Evolutionary conservation across 2,888 invertebrate species (phyloP), one percentile per base, ranked within the genome.

Genomic region (Protula sp.): DNA sequence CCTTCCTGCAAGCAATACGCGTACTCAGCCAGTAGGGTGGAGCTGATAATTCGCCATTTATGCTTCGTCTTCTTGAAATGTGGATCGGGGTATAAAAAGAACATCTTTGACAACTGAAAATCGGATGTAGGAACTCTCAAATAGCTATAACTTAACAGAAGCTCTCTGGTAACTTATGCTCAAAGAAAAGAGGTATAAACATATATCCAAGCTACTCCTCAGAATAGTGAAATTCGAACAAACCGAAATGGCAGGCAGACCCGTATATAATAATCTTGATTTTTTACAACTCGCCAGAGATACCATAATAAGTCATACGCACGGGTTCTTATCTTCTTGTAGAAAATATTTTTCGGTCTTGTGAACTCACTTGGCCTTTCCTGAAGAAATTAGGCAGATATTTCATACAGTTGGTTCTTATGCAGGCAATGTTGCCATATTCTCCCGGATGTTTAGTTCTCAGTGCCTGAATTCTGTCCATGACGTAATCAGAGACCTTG

Each of bases 21-120:
- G 85, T 99, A 99, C 82, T 99, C 99, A 1, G 97, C 92, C 27
- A 99, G 83, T 38, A 98, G 83, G 71, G 89, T 89, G 71, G 89
- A 87, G 78, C 93, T 98, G 65, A 99, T 93, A 64, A 99, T 99
- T 62, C 99, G 86, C 99, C 99, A 99, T 82, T 99, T 99, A 78
- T 98, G 95, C 83, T 99, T 99, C 0, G 94, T 89, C 76, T 90
- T 94, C 81, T 99, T 99, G 81, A 99, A 99, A 83, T 99, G 99
- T 30, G 99, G 99, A 84, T 99, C 99, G 28, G 99, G 99, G 82
- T 95, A 99, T 24, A 99, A 84, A 82, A 99, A 98, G 82, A 99
- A 99, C 89, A 99, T 92, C 83, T 97, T 97, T 64, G 87, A 87
- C 50, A 98, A 83, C 89, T 95, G 83, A 64, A 72, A 71, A 50